Base-by-base conservation (phyloP, 2,888 invertebrate species). In the Nebria salina region DNA sequence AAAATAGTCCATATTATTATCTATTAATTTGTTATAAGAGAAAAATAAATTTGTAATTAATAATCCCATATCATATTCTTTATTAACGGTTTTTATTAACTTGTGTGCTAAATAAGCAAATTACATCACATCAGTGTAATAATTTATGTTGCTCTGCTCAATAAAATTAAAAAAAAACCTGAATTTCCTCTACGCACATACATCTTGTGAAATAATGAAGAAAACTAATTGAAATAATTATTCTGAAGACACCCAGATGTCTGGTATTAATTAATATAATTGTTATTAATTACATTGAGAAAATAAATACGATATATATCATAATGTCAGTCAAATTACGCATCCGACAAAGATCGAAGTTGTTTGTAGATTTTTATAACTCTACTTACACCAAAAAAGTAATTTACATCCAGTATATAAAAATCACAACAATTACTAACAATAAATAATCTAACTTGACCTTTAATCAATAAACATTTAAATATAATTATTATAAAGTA, bases 161-260 rank as follows among this genome's bases (percentile, higher is more conserved):
- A 74, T 11, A 54, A 54, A 2, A 54, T 11, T 11, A 54, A 54
- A 54, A 13, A 54, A 54, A 20, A 20, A 20, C 20, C 20, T 1
- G 20, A 20, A 20, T 20, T 20, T 11, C 54, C 4, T 79, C 75
- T 65, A 75, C 75, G 72, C 75, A 80, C 68, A 80, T 75, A 80
- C 70, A 54, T 75, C 80, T 75, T 75, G 43, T 75, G 74, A 68
- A 80, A 75, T 80, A 75, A 80, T 80, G 75, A 80, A 80, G 66
- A 80, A 75, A 75, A 75, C 70, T 75, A 80, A 80, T 80, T 75
- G 80, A 80, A 80, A 80, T 80, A 80, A 80, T 80, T 80, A 80
- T 75, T 54, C 80, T 72, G 70, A 66, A 80, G 80, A 80, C 78
- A 80, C 75, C 75, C 80, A 80, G 80, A 80, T 80, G 80, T 80